Percentiles rank a stretch among this genome's conserved stretches.
Evolutionary conservation across 2,888 invertebrate genomes (phyloP).

Genomic region (Stegana nigrithorax): DNA sequence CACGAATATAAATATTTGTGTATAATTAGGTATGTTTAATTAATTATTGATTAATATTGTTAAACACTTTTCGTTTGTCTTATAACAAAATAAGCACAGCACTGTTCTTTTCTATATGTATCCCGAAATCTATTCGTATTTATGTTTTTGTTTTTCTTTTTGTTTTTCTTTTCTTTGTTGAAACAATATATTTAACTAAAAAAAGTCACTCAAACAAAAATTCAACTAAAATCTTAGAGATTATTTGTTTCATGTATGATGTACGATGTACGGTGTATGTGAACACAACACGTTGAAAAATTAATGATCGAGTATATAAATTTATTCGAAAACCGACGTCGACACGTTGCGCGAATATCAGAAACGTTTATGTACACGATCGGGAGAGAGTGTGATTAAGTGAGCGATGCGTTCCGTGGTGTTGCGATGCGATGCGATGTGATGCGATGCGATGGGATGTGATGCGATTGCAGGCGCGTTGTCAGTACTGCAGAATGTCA

Average conservation of each 20-base stretch:
- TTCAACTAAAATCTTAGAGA: slow-evolving; percentile 12
- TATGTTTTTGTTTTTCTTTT: neutral
- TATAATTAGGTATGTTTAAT: neutral
- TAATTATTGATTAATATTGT: neutral
- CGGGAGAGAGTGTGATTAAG: neutral
- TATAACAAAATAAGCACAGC: slow-evolving; percentile 10
- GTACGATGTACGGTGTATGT: neutral
- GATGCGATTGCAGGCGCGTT: neutral
- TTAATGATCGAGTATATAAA: too few species aligned
- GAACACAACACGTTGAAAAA: slow-evolving; percentile 6
- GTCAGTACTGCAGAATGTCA: slow-evolving; percentile 3
- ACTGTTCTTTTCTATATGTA: neutral
- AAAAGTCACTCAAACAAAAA: neutral
- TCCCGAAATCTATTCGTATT: neutral
- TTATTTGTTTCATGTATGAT: neutral
- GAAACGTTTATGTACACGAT: neutral
- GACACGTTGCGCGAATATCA: slow-evolving; percentile 12
- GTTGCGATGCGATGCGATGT: too few species aligned
- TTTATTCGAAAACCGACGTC: too few species aligned
- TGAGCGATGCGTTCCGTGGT: too few species aligned
- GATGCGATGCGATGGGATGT: slow-evolving; percentile 14
- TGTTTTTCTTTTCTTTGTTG: neutral
- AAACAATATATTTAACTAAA: slow-evolving; percentile 10
- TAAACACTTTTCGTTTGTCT: slow-evolving; percentile 6
- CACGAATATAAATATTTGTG: slow-evolving; percentile 7